These are phyloP conservation scores for Collichthys lucidus DNA, from an alignment of 2,113 vertebrate species.

Conservation along the genomic window DNA sequence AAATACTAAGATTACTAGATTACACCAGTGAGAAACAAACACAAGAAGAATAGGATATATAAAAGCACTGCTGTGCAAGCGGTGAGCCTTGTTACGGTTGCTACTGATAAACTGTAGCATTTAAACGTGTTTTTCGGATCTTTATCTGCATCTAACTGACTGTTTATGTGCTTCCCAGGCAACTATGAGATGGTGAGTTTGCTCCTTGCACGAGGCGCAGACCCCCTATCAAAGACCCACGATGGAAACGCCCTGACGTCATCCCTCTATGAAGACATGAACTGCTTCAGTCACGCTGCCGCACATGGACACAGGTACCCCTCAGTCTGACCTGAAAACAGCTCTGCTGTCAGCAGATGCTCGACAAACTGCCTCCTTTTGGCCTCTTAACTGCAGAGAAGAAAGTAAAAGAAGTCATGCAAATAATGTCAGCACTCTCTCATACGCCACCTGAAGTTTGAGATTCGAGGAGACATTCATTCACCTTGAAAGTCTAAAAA, in stretches of 20 bases:
- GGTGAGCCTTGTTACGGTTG: not conserved
- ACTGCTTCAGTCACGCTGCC: conserved; percentile 97
- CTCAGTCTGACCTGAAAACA: not conserved
- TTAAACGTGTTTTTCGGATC: not conserved
- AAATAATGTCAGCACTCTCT: not conserved
- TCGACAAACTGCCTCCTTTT: not conserved
- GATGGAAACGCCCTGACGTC: conserved; percentile 90
- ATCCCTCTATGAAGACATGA: conserved; percentile 95
- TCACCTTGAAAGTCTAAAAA: not conserved
- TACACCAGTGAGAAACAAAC: not conserved
- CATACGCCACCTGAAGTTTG: not conserved
- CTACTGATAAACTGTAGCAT: not conserved
- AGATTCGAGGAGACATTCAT: conserved; percentile 19
- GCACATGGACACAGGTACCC: conserved; percentile 95
- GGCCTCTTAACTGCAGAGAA: not conserved
- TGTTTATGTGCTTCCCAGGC: conserved; percentile 78
- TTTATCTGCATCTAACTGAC: not conserved
- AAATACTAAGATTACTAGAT: not conserved
- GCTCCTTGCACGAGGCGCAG: conserved; percentile 90
- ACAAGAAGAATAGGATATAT: not conserved
- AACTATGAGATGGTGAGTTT: conserved; percentile 98
- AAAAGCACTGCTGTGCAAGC: not conserved
- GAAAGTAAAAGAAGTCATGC: not conserved
- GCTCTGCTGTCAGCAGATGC: not conserved
- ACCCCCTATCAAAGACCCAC: conserved; percentile 90